Base-by-base conservation (phyloP, 2,888 invertebrate genomes). In the Aphrophora alni region DNA sequence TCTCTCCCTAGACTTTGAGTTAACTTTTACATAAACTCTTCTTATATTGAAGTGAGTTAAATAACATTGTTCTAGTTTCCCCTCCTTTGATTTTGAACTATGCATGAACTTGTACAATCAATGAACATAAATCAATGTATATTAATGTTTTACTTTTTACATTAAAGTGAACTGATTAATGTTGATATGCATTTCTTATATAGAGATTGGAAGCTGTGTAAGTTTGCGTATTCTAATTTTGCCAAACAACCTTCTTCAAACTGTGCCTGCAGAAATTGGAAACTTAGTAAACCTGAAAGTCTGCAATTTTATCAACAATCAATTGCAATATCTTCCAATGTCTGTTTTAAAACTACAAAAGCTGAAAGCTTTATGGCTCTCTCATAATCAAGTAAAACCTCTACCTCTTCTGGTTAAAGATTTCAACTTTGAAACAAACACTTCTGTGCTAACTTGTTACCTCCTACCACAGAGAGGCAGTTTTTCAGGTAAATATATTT, bases 341-440 rank as follows among this genome's bases (percentile, higher is more conserved):
- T 95, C 97, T 73, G 92, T 98, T 87, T 91, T 97, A 78, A 97
- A 96, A 89, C 91, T 98, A 87, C 92, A 92, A 83, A 93, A 93
- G 87, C 89, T 96, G 81, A 93, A 94, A 85, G 98, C 98, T 69
- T 89, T 98, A 78, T 98, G 98, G 98, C 91, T 98, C 75, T 95
- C 97, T 83, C 97, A 97, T 87, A 98, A 97, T 89, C 95, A 98
- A 91, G 95, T 96, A 85, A 96, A 97, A 89, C 98, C 98, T 70
- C 89, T 98, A 87, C 95, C 97, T 51, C 97, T 95, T 85, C 91
- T 98, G 87, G 97, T 98, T 90, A 95, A 95, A 85, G 96, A 96
- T 88, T 93, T 93, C 85, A 94, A 96, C 87, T 92, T 93, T 80
- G 92, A 92, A 83, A 93, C 93, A 80, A 94, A 96, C 85, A 93